Base-by-base conservation (phyloP, 2,113 vertebrate genomes). In the Bothrops jararaca region DNA sequence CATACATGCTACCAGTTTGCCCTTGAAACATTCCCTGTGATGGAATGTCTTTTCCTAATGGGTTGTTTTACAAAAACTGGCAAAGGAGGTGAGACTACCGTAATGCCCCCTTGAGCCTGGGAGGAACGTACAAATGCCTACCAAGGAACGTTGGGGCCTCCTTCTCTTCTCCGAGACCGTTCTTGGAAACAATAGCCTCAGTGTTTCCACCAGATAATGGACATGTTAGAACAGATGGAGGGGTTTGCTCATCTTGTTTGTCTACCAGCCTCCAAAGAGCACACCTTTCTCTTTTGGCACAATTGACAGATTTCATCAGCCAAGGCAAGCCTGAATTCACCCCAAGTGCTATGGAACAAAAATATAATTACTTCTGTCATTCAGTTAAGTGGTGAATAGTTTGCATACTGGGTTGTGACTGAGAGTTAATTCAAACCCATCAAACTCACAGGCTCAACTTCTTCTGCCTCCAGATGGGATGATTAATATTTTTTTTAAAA, bases 271-370 rank as follows among this genome's bases (percentile, higher is more conserved):
- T 24, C 88, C 26, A 3, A 3, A 29, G 12, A 53, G 87, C 9
- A 58, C 93, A 88, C n/a, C 93, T 86, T 93, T 94, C n/a, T 39
- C 91, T 94, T 29, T 90, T 90, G 87, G 92, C 80, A 94, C 91
- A 48, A 93, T 20, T 57, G 2, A 80, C 0, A 24, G 90, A 80
- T 56, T 52, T 85, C 74, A 29, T 89, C 90, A 90, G 54, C 0
- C 34, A 13, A 52, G 3, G 56, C 58, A 89, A 5, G 53, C 29
- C 88, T 94, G 92, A 48, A 94, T 93, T 95, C 86, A 0, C 0
- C 69, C 54, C 56, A 91, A n/a, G 39, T 15, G 42, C 86, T 42
- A 53, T n/a, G 22, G 1, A 1, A 64, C 18, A 58, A 39, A 56
- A 74, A 53, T 0, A 0, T 8, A 23, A 4, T 64, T 86, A 74